Percentiles rank a stretch among this genome's conserved stretches.
phyloP scores from a whole-genome alignment of 2,797 vertebrate genomes.

The Octomys mimax region DNA sequence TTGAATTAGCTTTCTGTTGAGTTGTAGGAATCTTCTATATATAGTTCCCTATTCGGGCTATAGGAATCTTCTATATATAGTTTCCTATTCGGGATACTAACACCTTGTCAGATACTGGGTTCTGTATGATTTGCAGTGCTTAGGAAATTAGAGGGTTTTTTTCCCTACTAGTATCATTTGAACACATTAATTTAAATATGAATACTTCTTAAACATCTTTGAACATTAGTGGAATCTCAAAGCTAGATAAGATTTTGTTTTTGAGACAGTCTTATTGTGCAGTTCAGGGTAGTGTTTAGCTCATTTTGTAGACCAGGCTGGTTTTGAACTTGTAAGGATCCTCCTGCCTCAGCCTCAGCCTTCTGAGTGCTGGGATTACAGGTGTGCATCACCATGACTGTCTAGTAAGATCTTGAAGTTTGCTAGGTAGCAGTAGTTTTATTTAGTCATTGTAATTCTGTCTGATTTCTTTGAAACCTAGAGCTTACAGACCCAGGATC shows the following conservation, averaged over 20 bases:
- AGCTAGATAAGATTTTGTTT: conserved; percentile 49
- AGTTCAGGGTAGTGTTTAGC: too few relatives aligned
- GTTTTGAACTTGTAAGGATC: too few relatives aligned
- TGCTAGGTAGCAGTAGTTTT: not conserved
- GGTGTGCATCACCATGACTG: too few relatives aligned
- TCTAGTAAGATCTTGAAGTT: conserved; percentile 50
- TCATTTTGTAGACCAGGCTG: too few relatives aligned
- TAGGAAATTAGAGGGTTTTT: conserved; percentile 44
- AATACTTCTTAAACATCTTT: not conserved
- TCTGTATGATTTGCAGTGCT: not conserved
- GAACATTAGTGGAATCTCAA: conserved; percentile 39
- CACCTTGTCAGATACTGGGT: not conserved
- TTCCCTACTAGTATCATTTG: not conserved
- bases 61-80: conserved; percentile 21
- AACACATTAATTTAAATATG: not conserved
- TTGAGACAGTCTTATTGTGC: too few relatives aligned
- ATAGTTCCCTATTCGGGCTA: not conserved
- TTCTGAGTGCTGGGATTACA: too few relatives aligned
- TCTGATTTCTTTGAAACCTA: not conserved
- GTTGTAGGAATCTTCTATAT: conserved; percentile 12
- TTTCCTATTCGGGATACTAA: not conserved
- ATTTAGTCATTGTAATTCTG: conserved; percentile 49
- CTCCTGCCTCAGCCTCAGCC: too few relatives aligned
- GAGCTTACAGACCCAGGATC: not conserved
- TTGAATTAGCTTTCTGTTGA: conserved; percentile 23